Conservation (phyloP, 2,113 vertebrate species). For the Varanus komodoensis region DNA sequence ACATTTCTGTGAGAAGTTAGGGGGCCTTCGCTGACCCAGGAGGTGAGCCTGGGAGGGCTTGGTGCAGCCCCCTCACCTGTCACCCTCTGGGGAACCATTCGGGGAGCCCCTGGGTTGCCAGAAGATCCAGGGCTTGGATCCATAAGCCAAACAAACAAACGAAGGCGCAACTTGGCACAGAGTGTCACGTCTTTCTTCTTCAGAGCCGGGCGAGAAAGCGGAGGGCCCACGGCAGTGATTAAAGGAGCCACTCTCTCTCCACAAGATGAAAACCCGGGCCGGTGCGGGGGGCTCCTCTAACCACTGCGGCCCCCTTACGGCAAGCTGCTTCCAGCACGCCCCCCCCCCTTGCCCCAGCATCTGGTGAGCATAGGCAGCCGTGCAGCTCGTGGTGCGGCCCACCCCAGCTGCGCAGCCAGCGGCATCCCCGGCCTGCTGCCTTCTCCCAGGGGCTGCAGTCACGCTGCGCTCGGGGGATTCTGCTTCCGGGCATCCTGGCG, state of each 20-base stretch:
- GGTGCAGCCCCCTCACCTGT: no score
- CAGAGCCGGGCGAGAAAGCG: background rate
- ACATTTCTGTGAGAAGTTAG: no score
- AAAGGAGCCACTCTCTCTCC: background rate
- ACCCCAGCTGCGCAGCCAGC: background rate
- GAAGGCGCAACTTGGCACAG: no score
- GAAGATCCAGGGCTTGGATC: no score
- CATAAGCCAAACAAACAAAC: no score
- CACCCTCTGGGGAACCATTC: no score
- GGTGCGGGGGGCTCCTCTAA: background rate
- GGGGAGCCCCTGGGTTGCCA: no score
- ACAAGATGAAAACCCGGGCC: accelerated
- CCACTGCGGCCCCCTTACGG: background rate
- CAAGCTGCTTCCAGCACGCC: background rate
- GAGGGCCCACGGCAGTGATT: background rate
- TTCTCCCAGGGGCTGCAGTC: background rate
- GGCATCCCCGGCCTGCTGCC: accelerated
- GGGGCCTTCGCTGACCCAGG: no score
- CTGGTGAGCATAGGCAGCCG: background rate
- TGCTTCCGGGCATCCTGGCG: accelerated
- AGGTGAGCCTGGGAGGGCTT: no score
- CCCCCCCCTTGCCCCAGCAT: background rate
- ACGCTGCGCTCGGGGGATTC: accelerated
- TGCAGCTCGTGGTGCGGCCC: background rate
- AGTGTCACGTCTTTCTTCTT: background rate